Percentiles rank a stretch among this genome's conserved stretches.
These are phyloP conservation scores for Idaea straminata DNA, from an alignment of 2,888 invertebrate genomes.

Conservation along the genomic window DNA sequence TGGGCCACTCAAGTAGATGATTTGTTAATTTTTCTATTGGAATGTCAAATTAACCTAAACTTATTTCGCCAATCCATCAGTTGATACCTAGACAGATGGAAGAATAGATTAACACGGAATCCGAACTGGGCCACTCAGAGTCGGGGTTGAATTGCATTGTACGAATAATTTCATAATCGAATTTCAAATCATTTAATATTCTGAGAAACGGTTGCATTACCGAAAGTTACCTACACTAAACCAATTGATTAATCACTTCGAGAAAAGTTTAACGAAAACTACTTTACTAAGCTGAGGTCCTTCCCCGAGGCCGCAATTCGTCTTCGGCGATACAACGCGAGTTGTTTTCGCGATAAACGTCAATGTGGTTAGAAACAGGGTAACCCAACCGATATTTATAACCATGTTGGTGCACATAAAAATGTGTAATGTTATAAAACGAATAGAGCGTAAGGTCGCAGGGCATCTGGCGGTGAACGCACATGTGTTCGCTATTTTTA, in stretches of 20 bases:
- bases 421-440: conserved; percentile 49
- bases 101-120: conserved; percentile 6
- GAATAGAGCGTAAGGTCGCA: conserved; percentile 66
- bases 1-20: conserved; percentile 13
- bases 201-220: conserved; percentile 26
- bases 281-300: conserved; percentile 12
- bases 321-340: conserved; percentile 39
- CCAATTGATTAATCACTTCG: conserved; percentile 8
- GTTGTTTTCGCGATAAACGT: conserved; percentile 47
- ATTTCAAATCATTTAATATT: conserved; percentile 22
- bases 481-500: conserved; percentile 74
- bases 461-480: conserved; percentile 71
- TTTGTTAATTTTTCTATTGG: too few species aligned
- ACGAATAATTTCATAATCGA: conserved; percentile 12
- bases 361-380: conserved; percentile 53
- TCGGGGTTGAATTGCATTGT: conserved; percentile 16
- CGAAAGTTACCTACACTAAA: conserved; percentile 8
- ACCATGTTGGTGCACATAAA: conserved; percentile 42
- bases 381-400: conserved; percentile 55
- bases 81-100: conserved; percentile 7
- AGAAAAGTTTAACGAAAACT: conserved; percentile 10
- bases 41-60: conserved; percentile 5
- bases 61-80: background rate
- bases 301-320: conserved; percentile 21
- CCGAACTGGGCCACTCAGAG: conserved; percentile 10